A percentile compares a stretch with the other conserved stretches of the same genome.
Conservation (phyloP, 2,797 vertebrate species). For the Botia almorhae region DNA sequence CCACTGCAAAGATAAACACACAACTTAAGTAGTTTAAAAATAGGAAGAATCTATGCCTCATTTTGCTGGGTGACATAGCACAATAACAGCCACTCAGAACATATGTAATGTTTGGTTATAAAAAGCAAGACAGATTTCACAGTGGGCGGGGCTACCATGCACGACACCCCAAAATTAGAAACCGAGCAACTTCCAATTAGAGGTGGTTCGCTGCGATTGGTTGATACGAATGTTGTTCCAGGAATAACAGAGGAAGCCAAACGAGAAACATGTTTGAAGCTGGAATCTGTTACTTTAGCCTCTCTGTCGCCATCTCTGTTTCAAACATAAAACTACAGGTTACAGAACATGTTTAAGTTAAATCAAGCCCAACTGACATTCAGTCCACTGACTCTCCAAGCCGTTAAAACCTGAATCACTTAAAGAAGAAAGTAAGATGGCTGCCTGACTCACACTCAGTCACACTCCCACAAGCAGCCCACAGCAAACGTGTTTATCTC, state of each 20-base stretch:
- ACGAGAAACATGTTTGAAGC: background rate
- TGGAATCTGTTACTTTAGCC: no score
- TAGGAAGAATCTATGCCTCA: no score
- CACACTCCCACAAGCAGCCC: constrained; percentile 22
- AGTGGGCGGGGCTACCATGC: no score
- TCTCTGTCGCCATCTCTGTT: background rate
- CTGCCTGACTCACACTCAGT: constrained; percentile 14
- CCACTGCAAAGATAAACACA: background rate
- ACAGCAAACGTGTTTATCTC: constrained; percentile 47
- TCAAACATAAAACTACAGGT: no score
- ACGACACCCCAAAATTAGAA: no score
- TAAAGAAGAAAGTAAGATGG: constrained; percentile 11
- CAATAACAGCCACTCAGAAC: no score
- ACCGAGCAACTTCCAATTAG: no score
- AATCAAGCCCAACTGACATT: no score
- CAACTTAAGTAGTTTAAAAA: background rate
- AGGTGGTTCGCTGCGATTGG: no score
- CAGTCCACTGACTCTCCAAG: background rate
- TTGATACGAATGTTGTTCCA: background rate
- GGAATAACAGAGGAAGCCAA: background rate
- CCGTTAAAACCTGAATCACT: background rate
- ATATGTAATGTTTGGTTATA: no score
- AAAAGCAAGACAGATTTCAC: no score
- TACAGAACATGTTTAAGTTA: background rate
- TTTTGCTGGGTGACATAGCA: no score